Percentiles rank a stretch among this genome's conserved stretches.
These are phyloP conservation scores for Chrysina gloriosa DNA, from an alignment of 2,888 invertebrate genomes.

Conservation along the genomic window DNA sequence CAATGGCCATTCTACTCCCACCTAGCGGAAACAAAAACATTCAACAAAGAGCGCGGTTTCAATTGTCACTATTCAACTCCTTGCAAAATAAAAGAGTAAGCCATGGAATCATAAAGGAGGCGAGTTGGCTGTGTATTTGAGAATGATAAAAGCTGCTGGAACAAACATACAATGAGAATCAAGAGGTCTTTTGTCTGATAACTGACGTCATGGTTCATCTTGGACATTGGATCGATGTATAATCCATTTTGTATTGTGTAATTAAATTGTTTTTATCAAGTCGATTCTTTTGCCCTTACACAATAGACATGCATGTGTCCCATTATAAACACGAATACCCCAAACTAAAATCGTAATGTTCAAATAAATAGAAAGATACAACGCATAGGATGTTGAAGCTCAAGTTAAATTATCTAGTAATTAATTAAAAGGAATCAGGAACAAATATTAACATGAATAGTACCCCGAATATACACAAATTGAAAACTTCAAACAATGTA, in stretches of 20 bases:
- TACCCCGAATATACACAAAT: too few species aligned
- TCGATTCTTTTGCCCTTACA: too few species aligned
- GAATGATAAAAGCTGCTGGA: slow-evolving; percentile 62
- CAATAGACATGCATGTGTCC: too few species aligned
- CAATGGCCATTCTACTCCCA: slow-evolving; percentile 61
- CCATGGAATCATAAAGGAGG: slow-evolving; percentile 59
- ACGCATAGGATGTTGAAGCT: too few species aligned
- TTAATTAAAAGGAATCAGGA: too few species aligned
- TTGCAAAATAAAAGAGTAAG: slow-evolving; percentile 61
- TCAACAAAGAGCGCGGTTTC: slow-evolving; percentile 62
- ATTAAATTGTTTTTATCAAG: slow-evolving; percentile 13
- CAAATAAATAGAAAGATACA: too few species aligned
- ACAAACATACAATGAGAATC: slow-evolving; percentile 63
- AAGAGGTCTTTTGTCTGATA: slow-evolving; percentile 61
- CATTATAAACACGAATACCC: too few species aligned
- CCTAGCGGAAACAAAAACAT: slow-evolving; percentile 62
- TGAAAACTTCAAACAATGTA: too few species aligned
- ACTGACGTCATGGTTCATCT: slow-evolving; percentile 58
- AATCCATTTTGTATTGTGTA: slow-evolving; percentile 50
- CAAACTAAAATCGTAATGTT: too few species aligned
- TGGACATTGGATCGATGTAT: slow-evolving; percentile 56
- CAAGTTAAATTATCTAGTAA: too few species aligned
- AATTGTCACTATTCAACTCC: slow-evolving; percentile 63
- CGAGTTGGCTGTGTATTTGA: slow-evolving; percentile 58
- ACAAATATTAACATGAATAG: too few species aligned